These are phyloP conservation scores for Procambarus virginalis DNA, from an alignment of 1,140 invertebrate genomes.

Conservation along the genomic window DNA sequence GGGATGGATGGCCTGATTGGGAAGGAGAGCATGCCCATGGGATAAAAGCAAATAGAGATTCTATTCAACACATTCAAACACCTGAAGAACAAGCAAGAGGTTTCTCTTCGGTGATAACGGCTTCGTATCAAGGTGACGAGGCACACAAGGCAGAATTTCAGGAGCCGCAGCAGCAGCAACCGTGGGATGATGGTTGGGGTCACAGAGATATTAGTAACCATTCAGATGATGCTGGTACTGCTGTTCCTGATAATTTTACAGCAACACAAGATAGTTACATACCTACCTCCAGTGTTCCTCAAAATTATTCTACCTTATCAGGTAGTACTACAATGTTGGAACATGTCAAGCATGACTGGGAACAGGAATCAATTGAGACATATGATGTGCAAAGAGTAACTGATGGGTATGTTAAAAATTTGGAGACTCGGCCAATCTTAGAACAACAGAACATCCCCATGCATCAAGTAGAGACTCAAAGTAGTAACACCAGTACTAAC, in stretches of 20 bases:
- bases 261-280: neutral
- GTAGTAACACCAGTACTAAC: neutral
- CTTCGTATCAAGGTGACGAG: neutral
- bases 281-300: neutral
- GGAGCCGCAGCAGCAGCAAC: slow-evolving; percentile 16
- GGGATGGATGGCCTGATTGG: slow-evolving; percentile 62
- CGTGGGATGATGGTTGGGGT: slow-evolving; percentile 28
- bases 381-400: neutral
- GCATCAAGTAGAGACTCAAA: neutral
- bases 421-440: neutral
- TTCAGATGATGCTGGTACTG: neutral
- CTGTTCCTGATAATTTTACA: neutral
- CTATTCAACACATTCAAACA: neutral
- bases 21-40: slow-evolving; percentile 1
- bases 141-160: neutral
- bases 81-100: slow-evolving; percentile 1
- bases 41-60: slow-evolving; percentile 1
- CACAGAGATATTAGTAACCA: neutral
- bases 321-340: neutral
- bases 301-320: neutral
- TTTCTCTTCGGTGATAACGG: neutral
- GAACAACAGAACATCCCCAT: neutral
- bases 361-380: neutral
- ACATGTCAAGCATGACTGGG: neutral
- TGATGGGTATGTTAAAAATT: neutral